These are phyloP conservation scores for Mycteria americana DNA, from an alignment of 2,797 vertebrate species.

Conservation along the genomic window DNA sequence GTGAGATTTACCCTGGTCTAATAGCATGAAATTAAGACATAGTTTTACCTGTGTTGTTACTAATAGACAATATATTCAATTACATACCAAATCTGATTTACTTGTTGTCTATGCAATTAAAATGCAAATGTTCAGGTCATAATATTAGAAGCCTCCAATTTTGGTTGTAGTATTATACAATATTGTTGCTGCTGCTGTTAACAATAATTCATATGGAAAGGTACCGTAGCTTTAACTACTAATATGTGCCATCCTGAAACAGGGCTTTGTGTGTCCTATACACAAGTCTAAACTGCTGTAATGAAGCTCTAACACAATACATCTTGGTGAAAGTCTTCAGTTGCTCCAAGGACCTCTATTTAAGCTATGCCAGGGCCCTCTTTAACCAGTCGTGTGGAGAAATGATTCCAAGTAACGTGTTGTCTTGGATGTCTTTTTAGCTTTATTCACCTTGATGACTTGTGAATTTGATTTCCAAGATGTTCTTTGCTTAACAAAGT, in stretches of 20 bases:
- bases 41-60: not conserved
- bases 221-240: not conserved
- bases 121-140: conserved; percentile 1
- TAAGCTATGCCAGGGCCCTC: not conserved
- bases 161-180: not conserved
- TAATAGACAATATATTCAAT: not conserved
- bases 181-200: not conserved
- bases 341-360: not conserved
- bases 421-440: not conserved
- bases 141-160: not conserved
- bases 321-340: not conserved
- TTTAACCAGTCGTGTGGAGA: not conserved
- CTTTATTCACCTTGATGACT: not conserved
- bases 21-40: not conserved
- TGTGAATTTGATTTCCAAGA: not conserved
- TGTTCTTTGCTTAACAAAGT: not conserved
- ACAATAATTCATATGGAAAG: not conserved
- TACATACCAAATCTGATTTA: not conserved
- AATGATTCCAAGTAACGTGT: not conserved
- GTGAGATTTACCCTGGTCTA: not conserved
- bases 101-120: not conserved
- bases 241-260: not conserved
- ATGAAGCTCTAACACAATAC: not conserved
- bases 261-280: not conserved
- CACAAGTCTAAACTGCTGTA: not conserved